phyloP scores from a whole-genome alignment of 2,888 invertebrate genomes.

The Tholera decimalis region DNA sequence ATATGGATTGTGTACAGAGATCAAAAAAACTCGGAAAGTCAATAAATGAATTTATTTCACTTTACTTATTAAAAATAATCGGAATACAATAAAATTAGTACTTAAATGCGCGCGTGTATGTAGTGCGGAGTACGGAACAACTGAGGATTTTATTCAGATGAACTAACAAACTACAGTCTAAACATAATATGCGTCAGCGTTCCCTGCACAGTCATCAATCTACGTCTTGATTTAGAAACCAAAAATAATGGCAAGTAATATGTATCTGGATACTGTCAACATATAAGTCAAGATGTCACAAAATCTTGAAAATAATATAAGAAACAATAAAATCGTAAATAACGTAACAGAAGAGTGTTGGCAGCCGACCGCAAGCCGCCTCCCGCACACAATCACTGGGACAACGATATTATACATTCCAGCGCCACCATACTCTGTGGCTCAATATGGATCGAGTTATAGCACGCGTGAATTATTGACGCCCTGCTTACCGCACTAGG shows the following conservation, averaged over 20 bases:
- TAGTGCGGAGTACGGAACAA: too few relatives aligned
- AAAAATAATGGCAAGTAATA: neutral
- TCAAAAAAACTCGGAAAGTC: too few relatives aligned
- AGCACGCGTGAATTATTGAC: constrained; percentile 45
- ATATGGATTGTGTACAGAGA: too few relatives aligned
- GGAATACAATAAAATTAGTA: too few relatives aligned
- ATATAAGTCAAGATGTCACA: neutral
- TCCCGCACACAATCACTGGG: constrained; percentile 27
- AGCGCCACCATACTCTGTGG: constrained; percentile 9
- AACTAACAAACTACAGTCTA: too few relatives aligned
- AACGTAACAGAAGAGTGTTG: constrained; percentile 7
- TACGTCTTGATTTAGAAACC: neutral
- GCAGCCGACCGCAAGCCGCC: neutral
- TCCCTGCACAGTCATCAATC: neutral
- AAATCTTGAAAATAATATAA: neutral
- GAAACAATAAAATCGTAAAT: neutral
- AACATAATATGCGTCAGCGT: too few relatives aligned
- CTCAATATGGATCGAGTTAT: constrained; percentile 46
- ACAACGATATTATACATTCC: constrained; percentile 16
- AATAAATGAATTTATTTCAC: too few relatives aligned
- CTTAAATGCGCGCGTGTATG: too few relatives aligned
- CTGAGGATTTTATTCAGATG: too few relatives aligned
- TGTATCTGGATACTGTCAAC: neutral
- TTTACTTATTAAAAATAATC: too few relatives aligned
- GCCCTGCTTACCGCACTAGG: constrained; percentile 20